Base-by-base conservation (phyloP, 37 sponge, comb jelly and placozoan genomes). In the Eunapius fragilis region DNA sequence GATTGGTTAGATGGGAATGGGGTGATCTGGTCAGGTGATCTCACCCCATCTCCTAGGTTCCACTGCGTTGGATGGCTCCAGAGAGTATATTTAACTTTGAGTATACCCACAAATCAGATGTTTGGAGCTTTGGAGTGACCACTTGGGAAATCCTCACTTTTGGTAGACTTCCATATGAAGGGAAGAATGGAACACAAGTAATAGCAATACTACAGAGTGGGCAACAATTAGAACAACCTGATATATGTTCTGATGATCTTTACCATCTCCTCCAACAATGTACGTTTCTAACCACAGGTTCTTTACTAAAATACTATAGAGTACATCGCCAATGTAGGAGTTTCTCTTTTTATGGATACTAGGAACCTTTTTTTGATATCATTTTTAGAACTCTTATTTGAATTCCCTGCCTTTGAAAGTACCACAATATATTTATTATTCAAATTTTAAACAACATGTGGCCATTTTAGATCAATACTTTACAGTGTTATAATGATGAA, bases 121-220 rank as follows among this genome's bases (percentile, higher is more conserved):
- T 96, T 25, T 96, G 97, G 97, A 84, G 91, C 48, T 96, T 79
- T 77, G 97, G 94, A 28, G 91, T 96, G 70, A 96, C 97, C 0
- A 89, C 91, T 74, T 96, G 97, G 97, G 97, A 96, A 82, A 91
- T 96, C 0, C 89, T 96, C 26, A 96, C 94, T 17, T 93, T 91
- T 87, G 95, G 95, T 9, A 58, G 86, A 19, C 25, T 85, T 13
- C 95, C 95, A 10, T 95, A 89, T 69, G 72, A 74, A 28, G 85
- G 82, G 25, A 75, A 68, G 68, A 50, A 86, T 13, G 79, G 86
- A 58, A 72, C 69, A 7, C 89, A 96, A 45, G 69, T 96, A n/a
- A 5, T 93, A 33, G 37, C 70, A 37, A 17, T 71, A 37, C 58
- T 96, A 35, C 68, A 84, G 19, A 38, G 81, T 82, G 97, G 97